Evolutionary conservation across 2,888 invertebrate species (phyloP), one percentile per base, ranked within the genome.

Genomic region (Nebria salina): DNA sequence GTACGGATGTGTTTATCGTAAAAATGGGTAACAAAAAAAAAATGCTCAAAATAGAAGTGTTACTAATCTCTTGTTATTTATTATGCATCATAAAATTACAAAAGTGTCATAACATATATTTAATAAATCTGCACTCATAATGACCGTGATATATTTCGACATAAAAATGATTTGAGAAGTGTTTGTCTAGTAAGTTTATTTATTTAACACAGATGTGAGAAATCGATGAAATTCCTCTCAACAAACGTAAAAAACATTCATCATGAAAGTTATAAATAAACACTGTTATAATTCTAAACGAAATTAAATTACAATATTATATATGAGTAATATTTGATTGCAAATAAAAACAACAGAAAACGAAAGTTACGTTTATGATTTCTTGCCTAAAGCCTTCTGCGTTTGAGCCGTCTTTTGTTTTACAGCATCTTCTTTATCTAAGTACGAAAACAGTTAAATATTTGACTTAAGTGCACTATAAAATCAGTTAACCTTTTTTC

Each of bases 381-480:
- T 90, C 86, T 92, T 93, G 65, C 93, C 93, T 75, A 93, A 87
- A 8, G 93, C 93, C 86, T 92, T 93, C 83, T 92, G 91, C 74
- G 91, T 91, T 83, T 91, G 90, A 82, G 92, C 92, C 8, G 91
- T 90, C 86, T 93, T 93, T 76, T 90, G 90, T 86, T 92, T 91
- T 70, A 89, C 90, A 0, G 91, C 93, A 73, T 91, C 89, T 86
- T 93, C 93, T 86, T 90, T 92, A 83, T 91, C 92, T 91, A 87
- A n/a, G 89, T 89, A 82, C 84, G 83, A 83, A 84, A 84, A 83
- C 20, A 82, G 76, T 83, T 25, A 54, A 54, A 0, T 13, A 54
- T 54, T 54, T 13, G 54, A 11, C 8, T 54, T 54, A 6, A 66
- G 15, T 68, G 13, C 8, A 66, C 9, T 15, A 66, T 15, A 8